These are phyloP conservation scores for Microctenopoma stevenorrisi DNA, from an alignment of 2,797 vertebrate genomes.

Conservation along the genomic window DNA sequence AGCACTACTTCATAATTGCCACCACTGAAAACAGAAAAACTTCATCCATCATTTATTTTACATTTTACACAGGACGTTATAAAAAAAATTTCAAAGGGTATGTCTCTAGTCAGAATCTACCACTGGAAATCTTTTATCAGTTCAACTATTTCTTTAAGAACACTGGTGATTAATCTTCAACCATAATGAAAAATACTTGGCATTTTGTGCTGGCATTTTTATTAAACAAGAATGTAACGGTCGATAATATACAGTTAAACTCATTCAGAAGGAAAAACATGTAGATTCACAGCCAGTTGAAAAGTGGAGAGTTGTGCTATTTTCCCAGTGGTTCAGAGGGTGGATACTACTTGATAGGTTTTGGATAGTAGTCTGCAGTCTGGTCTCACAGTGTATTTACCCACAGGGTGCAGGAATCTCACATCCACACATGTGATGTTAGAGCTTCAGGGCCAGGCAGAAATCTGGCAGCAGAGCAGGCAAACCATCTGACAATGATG, in stretches of 20 bases:
- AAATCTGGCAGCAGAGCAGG: conserved; percentile 55
- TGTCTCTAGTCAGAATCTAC: neutral
- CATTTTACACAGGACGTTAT: conserved; percentile 9
- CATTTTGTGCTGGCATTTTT: conserved; percentile 16
- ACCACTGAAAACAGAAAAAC: neutral
- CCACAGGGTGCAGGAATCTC: conserved; percentile 40
- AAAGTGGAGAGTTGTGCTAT: conserved; percentile 29
- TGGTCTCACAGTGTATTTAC: conserved; percentile 48
- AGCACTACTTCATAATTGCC: conserved; percentile 27
- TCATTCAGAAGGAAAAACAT: neutral
- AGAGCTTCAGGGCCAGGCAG: conserved; percentile 47
- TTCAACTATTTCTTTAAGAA: neutral
- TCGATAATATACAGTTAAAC: neutral
- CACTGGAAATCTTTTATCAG: conserved; percentile 1
- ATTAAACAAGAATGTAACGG: conserved; percentile 10
- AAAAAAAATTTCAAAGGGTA: conserved; percentile 2
- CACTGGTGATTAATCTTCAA: neutral
- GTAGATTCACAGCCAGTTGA: conserved; percentile 18
- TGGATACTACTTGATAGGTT: conserved; percentile 31
- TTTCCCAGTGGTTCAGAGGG: conserved; percentile 20
- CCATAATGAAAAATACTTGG: neutral
- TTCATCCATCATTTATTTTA: conserved; percentile 41
- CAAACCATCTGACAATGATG: conserved; percentile 41
- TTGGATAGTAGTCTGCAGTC: conserved; percentile 47
- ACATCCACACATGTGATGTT: conserved; percentile 59